Evolutionary conservation across 2,113 vertebrate species (phyloP), one percentile per base, ranked within the genome.

Genomic region (Apaloderma vittatum): DNA sequence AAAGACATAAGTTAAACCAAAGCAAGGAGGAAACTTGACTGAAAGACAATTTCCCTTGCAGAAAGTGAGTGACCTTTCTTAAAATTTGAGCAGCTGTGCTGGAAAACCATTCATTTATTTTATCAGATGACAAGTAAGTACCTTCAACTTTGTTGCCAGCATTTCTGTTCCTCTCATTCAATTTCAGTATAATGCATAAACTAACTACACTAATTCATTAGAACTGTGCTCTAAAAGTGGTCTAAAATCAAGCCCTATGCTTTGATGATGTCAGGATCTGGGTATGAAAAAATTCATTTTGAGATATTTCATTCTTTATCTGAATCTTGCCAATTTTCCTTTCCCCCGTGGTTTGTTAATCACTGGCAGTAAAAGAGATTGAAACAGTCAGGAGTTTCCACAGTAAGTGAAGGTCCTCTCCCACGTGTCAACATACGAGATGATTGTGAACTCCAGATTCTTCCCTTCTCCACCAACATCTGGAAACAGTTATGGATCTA

Each of bases 41-140:
- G 93, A 90, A 97, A 95, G 73, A 88, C 48, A 80, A 91, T 87
- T 95, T 94, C 58, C 26, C 22, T 90, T 79, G 16, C 70, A 95
- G 49, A 55, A 58, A 83, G 46, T 62, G n/a, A 72, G 18, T 63
- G 78, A 88, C 75, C 68, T 96, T 75, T 92, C 73, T 86, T 81
- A 73, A 91, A 92, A 95, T 76, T 86, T 91, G 58, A 85, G 49
- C 71, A 86, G 32, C 46, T 87, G 30, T 86, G 57, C 45, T 86
- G 65, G 45, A 87, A 90, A 94, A 26, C 4, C n/a, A 54, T 81
- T 84, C 23, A 78, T 86, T 91, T 63, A n/a, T 85, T 89, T 89
- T 90, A 95, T 85, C 73, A 91, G 86, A 72, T 46, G 62, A 34
- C 24, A 91, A 86, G 92, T 61, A 92, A 65, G 12, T 80, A 91